Evolutionary conservation across 2,113 vertebrate species (phyloP).

Genomic region (Sceloporus undulatus): DNA sequence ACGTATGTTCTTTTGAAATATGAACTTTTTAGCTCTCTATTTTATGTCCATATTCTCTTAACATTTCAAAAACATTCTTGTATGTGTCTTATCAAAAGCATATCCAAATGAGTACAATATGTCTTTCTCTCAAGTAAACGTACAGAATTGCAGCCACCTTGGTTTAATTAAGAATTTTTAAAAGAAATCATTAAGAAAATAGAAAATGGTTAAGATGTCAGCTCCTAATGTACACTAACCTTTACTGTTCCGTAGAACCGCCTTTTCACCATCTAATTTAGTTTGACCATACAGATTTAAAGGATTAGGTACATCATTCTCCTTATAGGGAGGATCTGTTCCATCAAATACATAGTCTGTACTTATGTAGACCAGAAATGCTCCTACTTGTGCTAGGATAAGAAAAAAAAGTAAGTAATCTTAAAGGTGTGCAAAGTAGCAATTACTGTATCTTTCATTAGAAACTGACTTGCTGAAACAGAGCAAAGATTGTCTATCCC

Average conservation of each 20-base stretch:
- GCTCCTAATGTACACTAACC: slow-evolving; percentile 76
- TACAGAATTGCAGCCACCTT: neutral
- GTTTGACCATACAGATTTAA: slow-evolving; percentile 93
- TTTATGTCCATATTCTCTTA: neutral
- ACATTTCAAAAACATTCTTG: neutral
- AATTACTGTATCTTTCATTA: neutral
- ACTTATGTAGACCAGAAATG: slow-evolving; percentile 93
- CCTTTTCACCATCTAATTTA: slow-evolving; percentile 93
- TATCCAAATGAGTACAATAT: neutral
- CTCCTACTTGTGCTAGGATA: slow-evolving; percentile 80
- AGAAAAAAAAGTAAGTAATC: neutral
- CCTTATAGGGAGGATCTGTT: slow-evolving; percentile 91
- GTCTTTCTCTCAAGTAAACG: neutral
- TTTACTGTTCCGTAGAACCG: slow-evolving; percentile 87
- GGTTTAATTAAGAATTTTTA: neutral
- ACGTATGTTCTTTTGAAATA: neutral
- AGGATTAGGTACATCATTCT: slow-evolving; percentile 89
- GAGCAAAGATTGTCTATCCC: neutral
- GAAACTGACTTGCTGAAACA: neutral
- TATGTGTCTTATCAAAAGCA: neutral
- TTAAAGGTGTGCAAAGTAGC: neutral
- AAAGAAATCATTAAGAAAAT: neutral
- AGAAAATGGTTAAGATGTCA: neutral
- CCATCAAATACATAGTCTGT: slow-evolving; percentile 98
- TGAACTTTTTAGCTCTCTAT: no score